phyloP scores from a whole-genome alignment of 2,888 invertebrate genomes.

The Omphaloscelis lunosa region DNA sequence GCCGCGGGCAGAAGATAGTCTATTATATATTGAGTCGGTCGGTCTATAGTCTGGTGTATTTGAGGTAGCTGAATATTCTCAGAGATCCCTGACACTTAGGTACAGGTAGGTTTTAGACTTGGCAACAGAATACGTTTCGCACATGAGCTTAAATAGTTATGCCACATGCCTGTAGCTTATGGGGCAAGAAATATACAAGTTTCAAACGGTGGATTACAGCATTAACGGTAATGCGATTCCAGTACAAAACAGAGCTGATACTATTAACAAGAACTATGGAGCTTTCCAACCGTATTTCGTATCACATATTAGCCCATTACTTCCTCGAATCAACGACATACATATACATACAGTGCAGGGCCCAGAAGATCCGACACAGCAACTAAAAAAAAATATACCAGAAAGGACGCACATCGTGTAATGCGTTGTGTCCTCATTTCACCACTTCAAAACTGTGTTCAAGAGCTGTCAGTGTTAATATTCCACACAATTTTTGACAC shows the following conservation, averaged over 20 bases:
- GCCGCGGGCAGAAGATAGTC: no score
- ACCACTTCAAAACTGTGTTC: no score
- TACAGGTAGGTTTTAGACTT: conserved; percentile 4
- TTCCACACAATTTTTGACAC: no score
- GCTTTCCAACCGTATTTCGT: not conserved
- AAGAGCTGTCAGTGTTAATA: no score
- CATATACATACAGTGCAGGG: not conserved
- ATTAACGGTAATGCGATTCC: not conserved
- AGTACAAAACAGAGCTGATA: not conserved
- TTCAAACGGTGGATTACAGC: not conserved
- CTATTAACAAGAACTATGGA: not conserved
- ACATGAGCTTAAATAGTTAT: conserved; percentile 2
- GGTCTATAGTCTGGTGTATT: not conserved
- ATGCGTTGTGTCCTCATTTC: conserved; percentile 3
- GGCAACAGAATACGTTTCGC: conserved; percentile 16
- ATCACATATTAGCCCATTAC: not conserved
- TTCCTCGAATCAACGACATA: not conserved
- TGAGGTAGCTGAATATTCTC: not conserved
- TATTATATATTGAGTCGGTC: not conserved
- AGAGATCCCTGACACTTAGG: not conserved
- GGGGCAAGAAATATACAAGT: not conserved
- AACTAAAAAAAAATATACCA: not conserved
- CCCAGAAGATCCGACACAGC: not conserved
- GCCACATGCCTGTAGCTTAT: not conserved
- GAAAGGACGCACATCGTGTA: not conserved